phyloP scores from a whole-genome alignment of 1,140 invertebrate genomes.

The Drosophila serrata region DNA sequence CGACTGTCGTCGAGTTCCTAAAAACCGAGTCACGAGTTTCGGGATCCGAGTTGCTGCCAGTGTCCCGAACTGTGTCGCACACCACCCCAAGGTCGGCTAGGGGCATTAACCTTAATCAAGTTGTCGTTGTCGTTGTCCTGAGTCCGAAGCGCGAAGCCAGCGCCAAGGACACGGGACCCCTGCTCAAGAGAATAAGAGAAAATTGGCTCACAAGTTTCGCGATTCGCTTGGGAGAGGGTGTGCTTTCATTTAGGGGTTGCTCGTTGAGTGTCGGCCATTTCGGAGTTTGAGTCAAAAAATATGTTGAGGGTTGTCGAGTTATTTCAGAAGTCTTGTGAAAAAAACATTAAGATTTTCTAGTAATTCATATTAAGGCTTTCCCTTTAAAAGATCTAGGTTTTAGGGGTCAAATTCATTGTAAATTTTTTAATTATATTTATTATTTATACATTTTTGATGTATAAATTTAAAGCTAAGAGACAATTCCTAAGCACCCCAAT shows the following conservation, averaged over 20 bases:
- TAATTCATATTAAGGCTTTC: not conserved
- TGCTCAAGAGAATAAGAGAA: slow-evolving; percentile 61
- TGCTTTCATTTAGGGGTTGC: slow-evolving; percentile 70
- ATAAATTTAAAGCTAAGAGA: too few relatives aligned
- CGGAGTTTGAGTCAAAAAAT: slow-evolving; percentile 63
- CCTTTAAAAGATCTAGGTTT: not conserved
- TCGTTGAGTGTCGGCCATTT: slow-evolving; percentile 39
- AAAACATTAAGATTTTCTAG: not conserved
- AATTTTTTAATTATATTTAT: too few relatives aligned
- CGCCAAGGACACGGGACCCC: slow-evolving; percentile 70
- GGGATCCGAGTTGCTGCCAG: not conserved
- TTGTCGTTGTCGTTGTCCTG: slow-evolving; percentile 67
- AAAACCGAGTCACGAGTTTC: slow-evolving; percentile 12
- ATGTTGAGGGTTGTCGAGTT: slow-evolving; percentile 39
- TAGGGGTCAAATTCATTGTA: too few relatives aligned
- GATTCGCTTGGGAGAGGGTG: slow-evolving; percentile 51
- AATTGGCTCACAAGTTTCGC: slow-evolving; percentile 69
- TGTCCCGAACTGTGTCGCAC: slow-evolving; percentile 77
- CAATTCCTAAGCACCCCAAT: too few relatives aligned
- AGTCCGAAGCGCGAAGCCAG: slow-evolving; percentile 49
- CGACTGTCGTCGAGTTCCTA: slow-evolving; percentile 6
- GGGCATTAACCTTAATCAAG: slow-evolving; percentile 81
- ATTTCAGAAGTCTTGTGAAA: not conserved
- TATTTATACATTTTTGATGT: too few relatives aligned
- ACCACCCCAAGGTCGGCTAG: slow-evolving; percentile 81